Percentiles rank a stretch among this genome's conserved stretches.
Evolutionary conservation across 2,888 invertebrate genomes (phyloP).

Genomic region (Ligdia adustata): DNA sequence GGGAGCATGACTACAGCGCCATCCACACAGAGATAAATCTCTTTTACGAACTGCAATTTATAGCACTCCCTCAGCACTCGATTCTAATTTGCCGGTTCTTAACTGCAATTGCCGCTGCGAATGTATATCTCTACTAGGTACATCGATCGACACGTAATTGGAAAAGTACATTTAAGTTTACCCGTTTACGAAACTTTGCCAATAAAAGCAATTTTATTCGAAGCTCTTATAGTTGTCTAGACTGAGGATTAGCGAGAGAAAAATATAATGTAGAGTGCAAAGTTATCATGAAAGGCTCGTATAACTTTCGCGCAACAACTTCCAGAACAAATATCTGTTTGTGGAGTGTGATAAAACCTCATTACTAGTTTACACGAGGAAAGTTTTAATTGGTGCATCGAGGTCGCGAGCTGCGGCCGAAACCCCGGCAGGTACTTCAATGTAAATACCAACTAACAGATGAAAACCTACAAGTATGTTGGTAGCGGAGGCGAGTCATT

Average conservation of each 20-base stretch:
- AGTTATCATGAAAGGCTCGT: slow-evolving; percentile 27
- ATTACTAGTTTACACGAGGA: slow-evolving; percentile 36
- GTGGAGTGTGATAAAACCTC: slow-evolving; percentile 34
- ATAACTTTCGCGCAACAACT: slow-evolving; percentile 32
- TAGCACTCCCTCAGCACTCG: not conserved
- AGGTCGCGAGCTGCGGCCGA: slow-evolving; percentile 46
- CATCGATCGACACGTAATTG: slow-evolving; percentile 14
- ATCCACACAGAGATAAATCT: slow-evolving; percentile 17
- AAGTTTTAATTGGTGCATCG: slow-evolving; percentile 66
- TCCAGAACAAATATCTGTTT: slow-evolving; percentile 36
- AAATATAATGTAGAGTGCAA: slow-evolving; percentile 24
- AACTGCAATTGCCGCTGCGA: slow-evolving; percentile 3
- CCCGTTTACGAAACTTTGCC: slow-evolving; percentile 14
- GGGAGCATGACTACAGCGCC: slow-evolving; percentile 30
- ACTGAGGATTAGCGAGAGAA: slow-evolving; percentile 30
- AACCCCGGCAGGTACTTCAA: slow-evolving; percentile 46
- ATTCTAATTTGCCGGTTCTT: not conserved
- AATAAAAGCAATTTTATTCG: slow-evolving; percentile 24
- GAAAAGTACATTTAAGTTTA: slow-evolving; percentile 17
- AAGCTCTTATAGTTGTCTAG: slow-evolving; percentile 32
- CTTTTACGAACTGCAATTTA: not conserved
- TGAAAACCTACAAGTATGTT: slow-evolving; percentile 34
- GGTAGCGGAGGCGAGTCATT: slow-evolving; percentile 46
- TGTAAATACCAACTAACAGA: slow-evolving; percentile 40
- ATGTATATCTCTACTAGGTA: slow-evolving; percentile 10